Evolutionary conservation across 2,113 vertebrate species (phyloP).

Genomic region (Sphyrna mokarran): DNA sequence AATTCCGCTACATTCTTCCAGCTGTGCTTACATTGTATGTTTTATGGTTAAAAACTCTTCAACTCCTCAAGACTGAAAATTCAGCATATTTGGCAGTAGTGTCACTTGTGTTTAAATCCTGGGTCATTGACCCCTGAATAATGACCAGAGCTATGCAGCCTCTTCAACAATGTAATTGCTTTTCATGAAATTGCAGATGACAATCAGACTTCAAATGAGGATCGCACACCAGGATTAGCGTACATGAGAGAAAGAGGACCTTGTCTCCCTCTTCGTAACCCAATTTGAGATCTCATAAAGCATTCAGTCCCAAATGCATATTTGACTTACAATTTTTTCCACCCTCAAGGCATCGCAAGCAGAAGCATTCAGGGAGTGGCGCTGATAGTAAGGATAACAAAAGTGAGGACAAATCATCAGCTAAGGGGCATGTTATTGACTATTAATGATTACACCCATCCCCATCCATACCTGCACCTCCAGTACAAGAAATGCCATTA

Average conservation of each 20-base stretch:
- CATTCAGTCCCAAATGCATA: background rate
- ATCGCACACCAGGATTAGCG: background rate
- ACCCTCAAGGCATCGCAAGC: background rate
- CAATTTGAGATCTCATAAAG: background rate
- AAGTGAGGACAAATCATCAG: background rate
- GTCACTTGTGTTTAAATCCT: constrained; percentile 22
- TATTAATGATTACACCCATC: background rate
- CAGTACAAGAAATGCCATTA: background rate
- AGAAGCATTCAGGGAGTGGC: background rate
- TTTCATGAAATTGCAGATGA: background rate
- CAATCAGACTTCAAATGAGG: constrained; percentile 1
- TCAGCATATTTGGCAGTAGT: constrained; percentile 25
- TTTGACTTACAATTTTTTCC: background rate
- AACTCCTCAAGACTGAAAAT: background rate
- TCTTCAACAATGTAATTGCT: constrained; percentile 24
- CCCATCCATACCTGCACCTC: background rate
- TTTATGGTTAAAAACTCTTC: background rate
- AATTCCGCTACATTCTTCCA: background rate
- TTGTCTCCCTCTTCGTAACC: background rate
- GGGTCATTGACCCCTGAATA: constrained; percentile 17
- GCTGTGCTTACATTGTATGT: constrained; percentile 25
- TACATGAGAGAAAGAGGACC: background rate
- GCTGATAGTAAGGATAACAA: background rate
- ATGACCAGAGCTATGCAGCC: constrained; percentile 25
- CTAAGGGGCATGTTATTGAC: background rate